Conservation (phyloP, 1,140 invertebrate genomes). For the Drosophila ambigua region DNA sequence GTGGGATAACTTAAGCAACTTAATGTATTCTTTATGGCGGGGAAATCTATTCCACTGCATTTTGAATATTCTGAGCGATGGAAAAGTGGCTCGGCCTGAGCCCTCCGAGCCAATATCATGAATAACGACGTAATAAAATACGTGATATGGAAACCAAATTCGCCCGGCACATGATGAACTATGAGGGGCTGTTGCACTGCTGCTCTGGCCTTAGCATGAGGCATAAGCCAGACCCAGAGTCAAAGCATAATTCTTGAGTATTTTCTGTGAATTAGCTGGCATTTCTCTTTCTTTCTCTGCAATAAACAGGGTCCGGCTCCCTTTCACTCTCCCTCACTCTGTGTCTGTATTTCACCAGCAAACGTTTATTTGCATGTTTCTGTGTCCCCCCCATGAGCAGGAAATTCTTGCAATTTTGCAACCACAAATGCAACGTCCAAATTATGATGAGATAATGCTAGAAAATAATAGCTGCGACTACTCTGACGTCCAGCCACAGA, state of each 20-base stretch:
- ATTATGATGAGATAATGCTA: slow-evolving; percentile 70
- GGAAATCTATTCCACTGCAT: slow-evolving; percentile 78
- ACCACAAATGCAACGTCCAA: slow-evolving; percentile 38
- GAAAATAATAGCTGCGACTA: slow-evolving; percentile 60
- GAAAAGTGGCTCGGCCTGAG: slow-evolving; percentile 6
- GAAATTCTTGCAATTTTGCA: slow-evolving; percentile 31
- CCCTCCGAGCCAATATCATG: slow-evolving; percentile 65
- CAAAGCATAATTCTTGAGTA: slow-evolving; percentile 59
- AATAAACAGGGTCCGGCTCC: slow-evolving; percentile 32
- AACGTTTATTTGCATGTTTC: slow-evolving; percentile 53
- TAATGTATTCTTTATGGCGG: slow-evolving; percentile 77
- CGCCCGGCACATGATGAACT: slow-evolving; percentile 65
- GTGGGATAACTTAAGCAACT: slow-evolving; percentile 45
- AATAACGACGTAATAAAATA: slow-evolving; percentile 83
- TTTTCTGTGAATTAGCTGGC: slow-evolving; percentile 70
- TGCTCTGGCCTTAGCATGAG: neutral
- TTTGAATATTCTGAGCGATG: slow-evolving; percentile 64
- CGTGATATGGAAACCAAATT: slow-evolving; percentile 74
- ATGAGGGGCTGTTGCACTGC: slow-evolving; percentile 35
- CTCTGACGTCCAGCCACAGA: slow-evolving; percentile 33
- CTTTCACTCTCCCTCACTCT: slow-evolving; percentile 8
- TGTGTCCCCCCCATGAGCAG: slow-evolving; percentile 16
- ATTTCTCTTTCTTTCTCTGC: slow-evolving; percentile 11
- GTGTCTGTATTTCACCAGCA: neutral
- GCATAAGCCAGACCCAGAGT: slow-evolving; percentile 20